Evolutionary conservation across 1,140 invertebrate species (phyloP), one percentile per base, ranked within the genome.

Genomic region (Hesperophylax magnus): DNA sequence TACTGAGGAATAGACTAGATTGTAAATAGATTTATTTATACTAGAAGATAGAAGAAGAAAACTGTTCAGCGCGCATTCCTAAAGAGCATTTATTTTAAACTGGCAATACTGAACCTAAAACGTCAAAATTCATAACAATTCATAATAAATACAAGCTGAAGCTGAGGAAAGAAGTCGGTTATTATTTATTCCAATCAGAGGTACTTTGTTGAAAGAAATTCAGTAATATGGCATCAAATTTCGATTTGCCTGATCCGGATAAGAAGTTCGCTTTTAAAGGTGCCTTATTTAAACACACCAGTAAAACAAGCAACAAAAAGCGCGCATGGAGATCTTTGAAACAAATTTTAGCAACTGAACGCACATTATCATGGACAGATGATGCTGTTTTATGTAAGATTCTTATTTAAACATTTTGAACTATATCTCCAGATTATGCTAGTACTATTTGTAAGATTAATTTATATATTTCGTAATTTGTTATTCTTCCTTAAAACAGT

Each of bases 281-380:
- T 52, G 78, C 39, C 5, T 58, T 77, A 47, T 84, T 84, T 63
- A 81, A 84, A 71, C 83, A 84, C 56, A 82, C 83, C 5, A 84
- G 79, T 56, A 82, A 82, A 74, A 90, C 89, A 84, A 82, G 74
- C n/a, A 92, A 92, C 22, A 95, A 95, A 85, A 95, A 95, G 87
- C 91, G 93, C 78, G 92, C 93, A 80, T 96, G 94, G 94, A 92
- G 93, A 85, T 94, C 94, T 5, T 85, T 96, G 52, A 96, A 96
- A 86, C 95, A 96, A 91, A 94, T 96, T 80, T 89, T 95, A 75
- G 88, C 94, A 17, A 92, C 94, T 71, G 95, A 96, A 86, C 91
- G 93, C 85, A 86, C 91, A 15, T 87, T 95, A 78, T 92, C 93
- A 9, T 95, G 94, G 94, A 91, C 92, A 6, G 88, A 91, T 78